These are phyloP conservation scores for Tamias sibiricus DNA, from an alignment of 2,113 vertebrate species.

Conservation along the genomic window DNA sequence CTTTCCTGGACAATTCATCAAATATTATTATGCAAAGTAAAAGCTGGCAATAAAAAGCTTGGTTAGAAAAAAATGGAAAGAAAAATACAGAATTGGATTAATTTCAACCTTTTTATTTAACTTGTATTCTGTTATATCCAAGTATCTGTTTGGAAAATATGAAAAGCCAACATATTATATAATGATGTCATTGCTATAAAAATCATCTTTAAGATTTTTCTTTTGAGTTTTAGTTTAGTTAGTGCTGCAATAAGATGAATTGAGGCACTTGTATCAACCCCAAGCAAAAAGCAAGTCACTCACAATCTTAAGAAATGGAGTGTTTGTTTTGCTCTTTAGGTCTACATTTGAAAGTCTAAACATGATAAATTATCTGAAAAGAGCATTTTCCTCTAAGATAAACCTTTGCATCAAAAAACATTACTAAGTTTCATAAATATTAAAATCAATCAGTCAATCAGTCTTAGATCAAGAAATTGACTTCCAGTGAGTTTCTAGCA, in stretches of 20 bases:
- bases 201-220: slow-evolving; percentile 73
- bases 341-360: slow-evolving; percentile 52
- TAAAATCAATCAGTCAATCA: not conserved
- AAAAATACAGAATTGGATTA: slow-evolving; percentile 74
- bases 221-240: slow-evolving; percentile 76
- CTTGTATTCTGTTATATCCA: slow-evolving; percentile 78
- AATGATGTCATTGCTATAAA: slow-evolving; percentile 82
- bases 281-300: slow-evolving; percentile 59
- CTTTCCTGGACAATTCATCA: slow-evolving; percentile 70
- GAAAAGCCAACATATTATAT: slow-evolving; percentile 79
- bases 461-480: not conserved
- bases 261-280: slow-evolving; percentile 65
- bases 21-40: slow-evolving; percentile 80
- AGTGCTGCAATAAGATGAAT: slow-evolving; percentile 48
- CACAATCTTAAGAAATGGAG: slow-evolving; percentile 44
- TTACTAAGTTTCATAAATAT: slow-evolving; percentile 26
- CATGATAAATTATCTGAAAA: not conserved
- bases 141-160: slow-evolving; percentile 82
- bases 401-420: slow-evolving; percentile 42
- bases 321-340: slow-evolving; percentile 8
- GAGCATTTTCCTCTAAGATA: not conserved
- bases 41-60: slow-evolving; percentile 73
- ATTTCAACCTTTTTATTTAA: slow-evolving; percentile 76
- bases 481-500: not conserved
- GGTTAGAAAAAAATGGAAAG: slow-evolving; percentile 66